Percentiles rank a stretch among this genome's conserved stretches.
These are phyloP conservation scores for Sturnus vulgaris DNA, from an alignment of 2,113 vertebrate species.

Conservation along the genomic window DNA sequence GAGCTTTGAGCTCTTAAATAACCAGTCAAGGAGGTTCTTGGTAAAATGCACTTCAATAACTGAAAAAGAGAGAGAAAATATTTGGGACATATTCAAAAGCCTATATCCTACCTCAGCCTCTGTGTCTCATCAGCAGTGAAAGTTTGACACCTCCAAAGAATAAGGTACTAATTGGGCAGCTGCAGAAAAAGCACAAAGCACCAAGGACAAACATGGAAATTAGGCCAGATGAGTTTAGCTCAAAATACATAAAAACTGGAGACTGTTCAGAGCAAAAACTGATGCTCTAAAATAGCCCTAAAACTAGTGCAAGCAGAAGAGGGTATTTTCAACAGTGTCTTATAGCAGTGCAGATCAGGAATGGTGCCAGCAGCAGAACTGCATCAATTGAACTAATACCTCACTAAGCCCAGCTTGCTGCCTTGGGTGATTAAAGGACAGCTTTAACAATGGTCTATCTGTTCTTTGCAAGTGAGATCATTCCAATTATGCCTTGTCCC, in stretches of 20 bases:
- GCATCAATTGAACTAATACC: not conserved
- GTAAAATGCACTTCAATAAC: not conserved
- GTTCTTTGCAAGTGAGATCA: not conserved
- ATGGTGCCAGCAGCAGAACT: not conserved
- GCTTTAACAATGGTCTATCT: not conserved
- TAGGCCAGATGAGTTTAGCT: slow-evolving; percentile 31
- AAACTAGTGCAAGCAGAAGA: slow-evolving; percentile 1
- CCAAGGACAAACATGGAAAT: not conserved
- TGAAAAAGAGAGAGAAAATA: not conserved
- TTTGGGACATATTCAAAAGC: not conserved
- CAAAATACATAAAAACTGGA: slow-evolving; percentile 21
- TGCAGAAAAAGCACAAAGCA: slow-evolving; percentile 11
- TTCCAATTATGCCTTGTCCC: not conserved
- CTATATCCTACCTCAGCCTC: not conserved
- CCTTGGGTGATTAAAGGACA: not conserved
- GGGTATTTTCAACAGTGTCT: not conserved
- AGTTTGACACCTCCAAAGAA: not conserved
- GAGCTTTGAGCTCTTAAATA: not conserved
- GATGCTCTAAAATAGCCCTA: slow-evolving; percentile 7
- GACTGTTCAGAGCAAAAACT: not conserved
- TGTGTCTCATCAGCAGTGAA: not conserved
- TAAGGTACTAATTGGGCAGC: not conserved
- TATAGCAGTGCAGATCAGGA: not conserved
- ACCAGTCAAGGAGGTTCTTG: not conserved
- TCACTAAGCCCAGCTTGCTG: not conserved